These are phyloP conservation scores for Thripadectes ignobilis DNA, from an alignment of 2,797 vertebrate genomes.

Conservation along the genomic window DNA sequence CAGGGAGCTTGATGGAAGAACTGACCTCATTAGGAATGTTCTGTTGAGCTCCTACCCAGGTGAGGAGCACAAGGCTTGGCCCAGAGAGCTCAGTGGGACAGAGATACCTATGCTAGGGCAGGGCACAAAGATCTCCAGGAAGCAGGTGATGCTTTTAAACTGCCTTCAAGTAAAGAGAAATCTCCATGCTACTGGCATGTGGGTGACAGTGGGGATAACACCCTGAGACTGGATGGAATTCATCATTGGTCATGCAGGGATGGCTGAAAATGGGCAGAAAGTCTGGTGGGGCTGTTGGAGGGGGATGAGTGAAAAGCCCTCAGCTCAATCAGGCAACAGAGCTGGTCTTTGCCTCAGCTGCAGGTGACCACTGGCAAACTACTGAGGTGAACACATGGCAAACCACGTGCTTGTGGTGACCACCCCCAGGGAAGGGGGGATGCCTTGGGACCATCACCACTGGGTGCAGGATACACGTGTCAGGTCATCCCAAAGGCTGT, in stretches of 20 bases:
- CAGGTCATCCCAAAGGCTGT: neutral
- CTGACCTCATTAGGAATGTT: neutral
- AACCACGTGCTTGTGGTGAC: rapidly evolving
- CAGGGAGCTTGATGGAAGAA: neutral
- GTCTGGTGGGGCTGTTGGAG: too few species aligned
- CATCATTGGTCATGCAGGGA: rapidly evolving
- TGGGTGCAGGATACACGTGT: neutral
- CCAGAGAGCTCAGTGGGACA: neutral
- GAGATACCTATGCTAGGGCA: too few species aligned
- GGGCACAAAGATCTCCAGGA: neutral
- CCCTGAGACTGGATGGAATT: neutral
- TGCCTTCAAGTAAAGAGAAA: neutral
- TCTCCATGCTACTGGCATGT: neutral
- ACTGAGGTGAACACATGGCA: neutral
- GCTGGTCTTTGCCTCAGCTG: neutral
- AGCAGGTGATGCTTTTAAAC: neutral
- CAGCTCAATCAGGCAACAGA: neutral
- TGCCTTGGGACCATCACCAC: neutral
- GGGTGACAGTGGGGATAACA: neutral
- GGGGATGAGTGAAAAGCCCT: neutral
- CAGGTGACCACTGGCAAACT: neutral
- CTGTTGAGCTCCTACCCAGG: neutral
- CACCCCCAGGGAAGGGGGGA: neutral
- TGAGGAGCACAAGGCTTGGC: neutral
- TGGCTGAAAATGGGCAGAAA: neutral